Conservation (phyloP, 2,113 vertebrate genomes). For the Rhadina sibilatrix region DNA sequence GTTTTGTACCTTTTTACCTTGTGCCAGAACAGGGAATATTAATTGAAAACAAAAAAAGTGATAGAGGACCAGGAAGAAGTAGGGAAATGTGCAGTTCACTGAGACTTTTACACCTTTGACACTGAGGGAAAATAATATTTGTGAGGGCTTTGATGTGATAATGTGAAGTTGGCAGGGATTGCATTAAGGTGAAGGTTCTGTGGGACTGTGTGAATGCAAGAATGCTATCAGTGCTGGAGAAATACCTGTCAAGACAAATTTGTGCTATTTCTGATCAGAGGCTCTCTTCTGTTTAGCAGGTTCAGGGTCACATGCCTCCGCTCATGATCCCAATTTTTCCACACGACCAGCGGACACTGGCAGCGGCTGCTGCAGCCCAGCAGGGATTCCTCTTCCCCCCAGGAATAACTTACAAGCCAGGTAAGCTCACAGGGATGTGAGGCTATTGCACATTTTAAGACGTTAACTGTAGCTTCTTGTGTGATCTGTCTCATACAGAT, state of each 20-base stretch:
- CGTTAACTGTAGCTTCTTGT: not conserved
- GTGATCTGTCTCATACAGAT: not conserved
- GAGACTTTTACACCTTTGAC: constrained; percentile 41
- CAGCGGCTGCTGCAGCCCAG: constrained; percentile 96
- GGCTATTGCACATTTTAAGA: constrained; percentile 43
- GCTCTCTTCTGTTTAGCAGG: constrained; percentile 91
- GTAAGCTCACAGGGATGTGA: constrained; percentile 77
- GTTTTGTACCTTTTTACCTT: not conserved
- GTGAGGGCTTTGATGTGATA: constrained; percentile 76
- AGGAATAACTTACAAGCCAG: constrained; percentile 99
- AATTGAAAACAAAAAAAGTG: not conserved
- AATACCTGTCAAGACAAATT: constrained; percentile 83
- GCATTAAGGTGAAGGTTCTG: constrained; percentile 65
- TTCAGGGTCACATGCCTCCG: constrained; percentile 99
- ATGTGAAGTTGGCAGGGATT: constrained; percentile 76
- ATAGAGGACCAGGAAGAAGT: not conserved
- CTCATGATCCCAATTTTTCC: constrained; percentile 99
- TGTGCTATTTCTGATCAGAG: constrained; percentile 82
- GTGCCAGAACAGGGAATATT: not conserved
- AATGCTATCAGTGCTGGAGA: constrained; percentile 72
- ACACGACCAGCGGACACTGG: constrained; percentile 99
- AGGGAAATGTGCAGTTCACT: not conserved
- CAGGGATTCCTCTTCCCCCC: constrained; percentile 99
- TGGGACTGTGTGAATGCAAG: constrained; percentile 74
- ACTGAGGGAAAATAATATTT: constrained; percentile 57